Percentiles rank a stretch among this genome's conserved stretches.
These are phyloP conservation scores for Melanotaenia pygmaea DNA, from an alignment of 2,797 vertebrate species.

Conservation along the genomic window DNA sequence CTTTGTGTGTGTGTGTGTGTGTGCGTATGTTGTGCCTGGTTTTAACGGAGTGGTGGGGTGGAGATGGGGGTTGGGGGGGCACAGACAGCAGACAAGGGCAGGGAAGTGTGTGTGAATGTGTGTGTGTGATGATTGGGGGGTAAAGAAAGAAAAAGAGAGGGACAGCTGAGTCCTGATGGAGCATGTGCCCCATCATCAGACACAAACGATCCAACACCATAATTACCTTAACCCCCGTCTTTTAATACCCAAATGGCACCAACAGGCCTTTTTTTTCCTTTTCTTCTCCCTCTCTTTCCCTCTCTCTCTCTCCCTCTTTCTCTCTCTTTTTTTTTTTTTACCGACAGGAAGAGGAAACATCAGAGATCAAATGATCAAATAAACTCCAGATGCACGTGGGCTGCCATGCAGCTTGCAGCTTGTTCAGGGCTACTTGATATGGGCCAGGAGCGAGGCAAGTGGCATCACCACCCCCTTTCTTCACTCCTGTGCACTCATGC, in stretches of 20 bases:
- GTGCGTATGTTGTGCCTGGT: constrained; percentile 71
- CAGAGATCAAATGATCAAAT: constrained; percentile 74
- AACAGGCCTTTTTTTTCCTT: constrained; percentile 65
- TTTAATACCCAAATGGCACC: constrained; percentile 78
- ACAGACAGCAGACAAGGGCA: constrained; percentile 65
- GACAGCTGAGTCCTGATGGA: constrained; percentile 79
- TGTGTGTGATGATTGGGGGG: constrained; percentile 16
- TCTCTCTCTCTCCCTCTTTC: constrained; percentile 14
- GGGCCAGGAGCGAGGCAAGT: constrained; percentile 77
- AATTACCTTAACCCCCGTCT: constrained; percentile 81
- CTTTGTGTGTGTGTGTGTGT: constrained; percentile 68
- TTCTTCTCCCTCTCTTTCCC: too few species aligned
- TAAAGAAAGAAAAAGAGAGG: constrained; percentile 67
- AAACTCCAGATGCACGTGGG: constrained; percentile 77
- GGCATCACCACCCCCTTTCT: constrained; percentile 76
- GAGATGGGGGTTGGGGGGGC: constrained; percentile 43
- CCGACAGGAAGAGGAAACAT: constrained; percentile 64
- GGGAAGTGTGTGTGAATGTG: constrained; percentile 45
- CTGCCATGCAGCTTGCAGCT: constrained; percentile 71
- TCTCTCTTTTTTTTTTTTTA: constrained; percentile 38
- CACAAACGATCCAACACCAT: constrained; percentile 76
- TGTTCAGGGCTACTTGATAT: constrained; percentile 80
- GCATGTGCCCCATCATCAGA: constrained; percentile 79
- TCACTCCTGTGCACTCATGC: constrained; percentile 85
- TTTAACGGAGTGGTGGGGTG: constrained; percentile 69